These are phyloP conservation scores for Scaptomyza graminum DNA, from an alignment of 1,140 invertebrate genomes.

Conservation along the genomic window DNA sequence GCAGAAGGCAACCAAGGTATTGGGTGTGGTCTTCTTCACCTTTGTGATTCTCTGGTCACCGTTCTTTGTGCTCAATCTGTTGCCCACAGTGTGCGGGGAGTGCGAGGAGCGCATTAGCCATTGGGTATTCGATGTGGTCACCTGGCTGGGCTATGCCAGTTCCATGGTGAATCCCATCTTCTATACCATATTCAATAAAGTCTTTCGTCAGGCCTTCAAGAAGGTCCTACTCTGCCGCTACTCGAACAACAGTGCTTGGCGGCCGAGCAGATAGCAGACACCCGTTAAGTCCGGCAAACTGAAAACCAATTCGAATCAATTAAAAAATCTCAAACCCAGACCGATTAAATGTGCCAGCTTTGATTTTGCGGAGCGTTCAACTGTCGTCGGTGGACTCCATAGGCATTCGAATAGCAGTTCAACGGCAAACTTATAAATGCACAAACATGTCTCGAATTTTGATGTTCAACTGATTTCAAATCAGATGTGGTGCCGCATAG, in stretches of 20 bases:
- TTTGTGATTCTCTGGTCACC: constrained; percentile 97
- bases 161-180: constrained; percentile 97
- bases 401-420: constrained; percentile 39
- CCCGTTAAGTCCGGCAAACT: constrained; percentile 62
- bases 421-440: constrained; percentile 36
- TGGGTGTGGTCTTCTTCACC: constrained; percentile 96
- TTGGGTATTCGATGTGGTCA: constrained; percentile 93
- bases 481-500: constrained; percentile 38
- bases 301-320: constrained; percentile 37
- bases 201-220: constrained; percentile 95
- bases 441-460: not conserved
- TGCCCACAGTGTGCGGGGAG: constrained; percentile 90
- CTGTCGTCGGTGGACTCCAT: constrained; percentile 42
- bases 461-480: too few relatives aligned
- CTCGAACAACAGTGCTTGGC: constrained; percentile 86
- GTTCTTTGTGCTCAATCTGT: constrained; percentile 95
- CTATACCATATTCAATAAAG: constrained; percentile 97
- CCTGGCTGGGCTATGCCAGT: constrained; percentile 96
- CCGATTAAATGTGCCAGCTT: constrained; percentile 63
- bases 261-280: constrained; percentile 80
- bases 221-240: constrained; percentile 93
- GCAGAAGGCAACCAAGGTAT: constrained; percentile 97
- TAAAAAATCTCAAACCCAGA: constrained; percentile 26
- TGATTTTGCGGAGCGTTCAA: constrained; percentile 58
- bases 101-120: constrained; percentile 90